These are phyloP conservation scores for Trachelipus rathkii DNA, from an alignment of 1,140 invertebrate genomes.

Conservation along the genomic window DNA sequence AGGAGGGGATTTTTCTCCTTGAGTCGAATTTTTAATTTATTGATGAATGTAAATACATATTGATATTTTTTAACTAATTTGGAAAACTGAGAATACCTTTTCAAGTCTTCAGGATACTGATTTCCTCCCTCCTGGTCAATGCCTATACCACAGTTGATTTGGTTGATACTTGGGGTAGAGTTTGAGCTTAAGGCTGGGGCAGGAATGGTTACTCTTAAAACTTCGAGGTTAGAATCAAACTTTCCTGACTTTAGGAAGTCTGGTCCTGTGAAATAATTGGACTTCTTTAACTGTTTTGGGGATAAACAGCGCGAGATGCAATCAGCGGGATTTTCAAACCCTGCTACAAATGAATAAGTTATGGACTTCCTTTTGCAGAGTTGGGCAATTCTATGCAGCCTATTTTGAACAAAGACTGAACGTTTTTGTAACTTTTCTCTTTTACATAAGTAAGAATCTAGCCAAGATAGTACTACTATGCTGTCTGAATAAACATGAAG, in stretches of 20 bases:
- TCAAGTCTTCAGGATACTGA: not conserved
- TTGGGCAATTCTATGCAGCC: not conserved
- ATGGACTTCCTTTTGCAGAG: not conserved
- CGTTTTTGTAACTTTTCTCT: not conserved
- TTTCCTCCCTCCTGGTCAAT: not conserved
- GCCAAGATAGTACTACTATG: slow-evolving; percentile 5
- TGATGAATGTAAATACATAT: slow-evolving; percentile 22
- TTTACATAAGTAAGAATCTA: not conserved
- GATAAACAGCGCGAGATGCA: not conserved
- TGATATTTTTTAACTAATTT: not conserved
- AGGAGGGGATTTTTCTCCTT: too few species aligned
- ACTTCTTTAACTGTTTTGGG: not conserved
- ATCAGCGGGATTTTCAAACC: not conserved
- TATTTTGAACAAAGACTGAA: not conserved
- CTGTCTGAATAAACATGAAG: slow-evolving; percentile 3
- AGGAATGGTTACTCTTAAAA: not conserved
- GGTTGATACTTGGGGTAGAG: not conserved
- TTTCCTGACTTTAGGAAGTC: not conserved
- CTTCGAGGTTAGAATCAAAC: not conserved
- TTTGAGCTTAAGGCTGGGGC: not conserved
- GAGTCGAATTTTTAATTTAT: slow-evolving; percentile 11
- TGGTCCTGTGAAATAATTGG: not conserved
- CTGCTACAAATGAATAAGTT: not conserved
- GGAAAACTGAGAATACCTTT: not conserved
- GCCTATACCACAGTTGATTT: not conserved